Evolutionary conservation across 1,140 invertebrate species (phyloP), one percentile per base, ranked within the genome.

Genomic region (Leguminivora glycinivorella): DNA sequence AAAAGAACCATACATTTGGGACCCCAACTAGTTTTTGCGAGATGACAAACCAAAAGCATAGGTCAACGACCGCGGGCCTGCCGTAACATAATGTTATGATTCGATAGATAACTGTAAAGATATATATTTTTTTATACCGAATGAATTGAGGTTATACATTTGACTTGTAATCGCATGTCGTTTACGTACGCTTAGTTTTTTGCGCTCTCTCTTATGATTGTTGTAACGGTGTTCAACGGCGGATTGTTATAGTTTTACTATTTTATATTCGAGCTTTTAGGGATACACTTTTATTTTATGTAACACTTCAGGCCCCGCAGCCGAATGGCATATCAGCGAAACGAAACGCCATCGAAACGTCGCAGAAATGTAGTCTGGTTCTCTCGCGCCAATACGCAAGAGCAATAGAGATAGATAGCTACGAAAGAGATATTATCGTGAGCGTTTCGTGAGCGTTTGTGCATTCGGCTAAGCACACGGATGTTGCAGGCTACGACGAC

Each of bases 51-150:
- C 69, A 85, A 83, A 81, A 80, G 76, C 81, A 68, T 72, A 72
- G 88, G 77, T 69, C 85, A 34, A 79, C 72, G 82, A 89, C 83
- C 88, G 74, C 73, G 76, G 79, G 82, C 81, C 83, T 83, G 83
- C 78, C 76, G 69, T 75, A 82, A 80, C 75, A 88, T 87, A 19
- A 63, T 63, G 34, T 63, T 63, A 88, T 87, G 83, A 85, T 88
- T 88, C 80, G 84, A 88, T 88, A 88, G 83, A 84, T 90, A 90
- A 88, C 88, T 88, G 88, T 90, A 85, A 77, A 84, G 69, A 82
- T 81, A 43, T 67, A 67, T 67, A 84, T 85, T 88, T 88, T 88
- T 87, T 87, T 88, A 87, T 90, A 83, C 70, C 76, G 58, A 60
- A 71, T 67, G 79, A 78, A 87, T 81, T 75, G 80, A 74, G 82